Evolutionary conservation across 2,888 invertebrate genomes (phyloP).

Genomic region (Ommatoiulus sabulosus): DNA sequence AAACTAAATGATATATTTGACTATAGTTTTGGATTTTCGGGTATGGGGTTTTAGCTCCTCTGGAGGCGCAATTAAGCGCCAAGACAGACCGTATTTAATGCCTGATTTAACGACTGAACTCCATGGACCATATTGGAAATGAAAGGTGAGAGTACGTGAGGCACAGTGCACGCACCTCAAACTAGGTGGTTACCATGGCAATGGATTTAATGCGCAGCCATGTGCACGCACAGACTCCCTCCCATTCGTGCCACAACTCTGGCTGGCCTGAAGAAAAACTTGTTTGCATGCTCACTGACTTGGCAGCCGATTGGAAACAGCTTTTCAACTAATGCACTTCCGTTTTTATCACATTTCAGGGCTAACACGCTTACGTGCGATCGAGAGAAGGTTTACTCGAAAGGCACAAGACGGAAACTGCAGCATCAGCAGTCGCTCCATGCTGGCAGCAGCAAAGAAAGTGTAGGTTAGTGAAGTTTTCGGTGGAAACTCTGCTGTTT

Average conservation of each 20-base stretch:
- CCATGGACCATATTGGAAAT: no score
- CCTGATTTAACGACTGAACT: no score
- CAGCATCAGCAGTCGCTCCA: conserved; percentile 60
- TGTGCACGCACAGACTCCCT: background rate
- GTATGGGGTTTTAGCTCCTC: no score
- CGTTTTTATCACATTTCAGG: conserved; percentile 31
- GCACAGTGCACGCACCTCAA: no score
- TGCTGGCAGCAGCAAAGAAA: conserved; percentile 59
- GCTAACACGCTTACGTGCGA: conserved; percentile 56
- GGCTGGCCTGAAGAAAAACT: no score
- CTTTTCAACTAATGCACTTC: background rate
- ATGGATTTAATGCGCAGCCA: background rate
- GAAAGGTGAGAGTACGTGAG: background rate
- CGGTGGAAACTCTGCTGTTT: no score
- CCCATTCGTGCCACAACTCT: background rate
- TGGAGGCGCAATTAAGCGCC: no score
- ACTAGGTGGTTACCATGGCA: conserved; percentile 5
- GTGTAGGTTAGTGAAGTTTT: conserved; percentile 57
- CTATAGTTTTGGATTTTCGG: no score
- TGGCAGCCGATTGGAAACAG: background rate
- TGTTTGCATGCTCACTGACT: background rate
- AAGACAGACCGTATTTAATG: no score
- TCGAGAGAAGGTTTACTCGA: conserved; percentile 49
- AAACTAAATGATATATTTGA: no score
- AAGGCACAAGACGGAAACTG: conserved; percentile 56